Base-by-base conservation (phyloP, 2,797 vertebrate genomes). In the Lacerta viridis region DNA sequence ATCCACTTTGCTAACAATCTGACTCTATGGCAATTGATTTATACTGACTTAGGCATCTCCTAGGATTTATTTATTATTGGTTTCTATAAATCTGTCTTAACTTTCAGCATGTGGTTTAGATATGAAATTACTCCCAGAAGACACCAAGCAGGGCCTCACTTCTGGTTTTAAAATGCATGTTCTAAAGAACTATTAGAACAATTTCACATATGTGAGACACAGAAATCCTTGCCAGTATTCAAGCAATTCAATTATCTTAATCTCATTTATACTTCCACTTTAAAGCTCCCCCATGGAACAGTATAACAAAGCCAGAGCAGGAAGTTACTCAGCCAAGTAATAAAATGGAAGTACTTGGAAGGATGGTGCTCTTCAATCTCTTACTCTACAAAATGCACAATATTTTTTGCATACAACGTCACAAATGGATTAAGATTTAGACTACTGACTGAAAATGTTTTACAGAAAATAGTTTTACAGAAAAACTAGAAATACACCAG, bases 21-120 rank as follows among this genome's bases (percentile, higher is more conserved):
- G 72, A 79, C 90, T 91, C 90, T 88, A 8, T 2, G 69, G 33
- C 20, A 84, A 23, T 87, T 80, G 84, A 85, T 92, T 89, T 84
- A 93, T 92, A 29, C 74, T 41, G 41, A 83, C 78, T 80, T 7
- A 0, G 79, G 27, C 20, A 59, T 90, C 87, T 89, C 92, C 87
- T 86, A 92, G 91, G 92, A 92, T 91, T 89, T 93, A 94, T 80
- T 93, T 83, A 90, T 92, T 33, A 93, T 88, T 85, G 92, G 7
- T 86, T 93, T 93, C 81, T 91, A 92, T 82, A 93, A 91, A 93
- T 0, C 33, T 90, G 77, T 80, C 89, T 92, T 91, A 43, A 74
- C 87, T 94, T 92, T 75, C 41, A 92, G 78, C 29, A 90, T 33
- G 80, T 25, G 84, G 64, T 59, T 80, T 91, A 94, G 87, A 92